Conservation (phyloP, 2,113 vertebrate species). For the Oncorhynchus nerka region DNA sequence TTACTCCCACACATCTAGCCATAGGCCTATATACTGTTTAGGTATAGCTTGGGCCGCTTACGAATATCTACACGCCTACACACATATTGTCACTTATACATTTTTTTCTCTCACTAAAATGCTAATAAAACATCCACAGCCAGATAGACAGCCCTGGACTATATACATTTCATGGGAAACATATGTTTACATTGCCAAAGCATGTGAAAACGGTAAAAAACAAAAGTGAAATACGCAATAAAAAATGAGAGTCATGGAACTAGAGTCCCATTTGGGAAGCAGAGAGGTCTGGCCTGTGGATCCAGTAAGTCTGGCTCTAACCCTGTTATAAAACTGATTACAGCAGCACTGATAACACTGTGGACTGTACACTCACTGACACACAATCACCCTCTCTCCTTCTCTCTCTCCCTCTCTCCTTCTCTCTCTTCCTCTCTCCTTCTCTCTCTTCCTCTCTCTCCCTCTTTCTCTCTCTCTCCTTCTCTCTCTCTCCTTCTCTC, state of each 20-base stretch:
- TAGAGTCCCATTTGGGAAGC: too few species aligned
- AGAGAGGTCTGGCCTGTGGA: conserved; percentile 15
- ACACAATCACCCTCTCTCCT: conserved; percentile 38
- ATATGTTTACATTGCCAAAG: too few species aligned
- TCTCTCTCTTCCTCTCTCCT: conserved; percentile 12
- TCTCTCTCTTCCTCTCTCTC: background rate
- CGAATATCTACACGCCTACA: conserved; percentile 3
- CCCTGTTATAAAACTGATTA: conserved; percentile 58
- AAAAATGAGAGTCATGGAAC: too few species aligned
- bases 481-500: too few species aligned
- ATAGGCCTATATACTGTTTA: background rate
- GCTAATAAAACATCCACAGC: conserved; percentile 32
- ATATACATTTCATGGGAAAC: too few species aligned
- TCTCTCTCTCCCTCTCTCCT: conserved; percentile 21
- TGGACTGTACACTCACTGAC: conserved; percentile 37
- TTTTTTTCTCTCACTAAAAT: background rate
- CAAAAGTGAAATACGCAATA: too few species aligned
- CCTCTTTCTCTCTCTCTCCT: background rate
- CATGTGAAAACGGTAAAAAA: too few species aligned
- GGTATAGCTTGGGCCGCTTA: background rate
- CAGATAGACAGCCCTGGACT: background rate
- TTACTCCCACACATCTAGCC: background rate
- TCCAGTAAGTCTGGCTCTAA: conserved; percentile 38
- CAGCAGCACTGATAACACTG: conserved; percentile 46
- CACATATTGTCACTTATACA: background rate